Base-by-base conservation (phyloP, 1,140 invertebrate species). In the Rhopalosiphum padi region DNA sequence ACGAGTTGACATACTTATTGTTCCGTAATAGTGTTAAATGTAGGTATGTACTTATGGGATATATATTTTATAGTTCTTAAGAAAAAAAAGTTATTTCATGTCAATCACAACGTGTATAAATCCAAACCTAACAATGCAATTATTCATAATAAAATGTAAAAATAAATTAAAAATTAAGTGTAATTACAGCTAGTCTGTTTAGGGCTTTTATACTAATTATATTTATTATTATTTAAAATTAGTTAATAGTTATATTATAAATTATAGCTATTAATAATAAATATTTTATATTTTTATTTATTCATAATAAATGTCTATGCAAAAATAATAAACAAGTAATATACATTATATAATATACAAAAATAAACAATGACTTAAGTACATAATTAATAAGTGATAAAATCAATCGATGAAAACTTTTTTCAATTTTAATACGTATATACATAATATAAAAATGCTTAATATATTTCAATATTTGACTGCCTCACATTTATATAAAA, bases 1-100 rank as follows among this genome's bases (percentile, higher is more conserved):
- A 46, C 43, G 30, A 18, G 85, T n/a, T 86, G 85, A 46, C 85
- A 46, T 86, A 46, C 85, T 86, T 86, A 46, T 86, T 46, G 85
- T 86, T 18, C 41, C 25, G 43, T n/a, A 86, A 86, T 86, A n/a
- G 11, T 46, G 18, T 15, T 86, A 48, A 46, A 86, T 86, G 43
- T 48, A 86, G 22, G 0, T 18, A 18, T 18, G 48, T 68, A 46
- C 11, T 15, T 30, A 30, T n/a, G n/a, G 23, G 11, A 18, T 41
- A 37, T 43, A 85, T 77, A 77, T n/a, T n/a, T n/a, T 46, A 30
- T 86, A 86, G 15, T n/a, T 46, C 11, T 86, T 46, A 46, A 18
- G n/a, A 86, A 46, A 85, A 86, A 43, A 18, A n/a, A 23, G 25
- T 86, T 86, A 46, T 86, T 41, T 30, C 30, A 30, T 48, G 43